phyloP scores from a whole-genome alignment of 1,140 invertebrate species.

The Drosophila melanogaster region Release_6_plus_ISO1_MT NT_033777.3:8758001-8758500 shows the following conservation, averaged over 20 bases:
- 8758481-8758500: not conserved
- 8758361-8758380: conserved; percentile 18
- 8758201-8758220: conserved; percentile 22
- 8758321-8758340: conserved; percentile 31
- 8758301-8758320: conserved; percentile 22
- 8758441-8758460: conserved; percentile 8
- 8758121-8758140: conserved; percentile 36
- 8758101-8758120: conserved; percentile 56
- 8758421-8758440: not conserved
- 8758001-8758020: conserved; percentile 32
- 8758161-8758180: not conserved
- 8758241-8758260: conserved; percentile 14
- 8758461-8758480: not conserved
- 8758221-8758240: conserved; percentile 14
- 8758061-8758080: conserved; percentile 34
- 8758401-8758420: not conserved
- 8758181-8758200: not conserved
- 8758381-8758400: not conserved
- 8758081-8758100: conserved; percentile 66
- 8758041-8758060: conserved; percentile 47
- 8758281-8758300: conserved; percentile 48
- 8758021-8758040: conserved; percentile 67
- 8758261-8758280: conserved; percentile 47
- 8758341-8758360: conserved; percentile 45
- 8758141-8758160: conserved; percentile 28